Base-by-base conservation (phyloP, 92 coral and sea anemone genomes). In the Epizoanthus stellaris region DNA sequence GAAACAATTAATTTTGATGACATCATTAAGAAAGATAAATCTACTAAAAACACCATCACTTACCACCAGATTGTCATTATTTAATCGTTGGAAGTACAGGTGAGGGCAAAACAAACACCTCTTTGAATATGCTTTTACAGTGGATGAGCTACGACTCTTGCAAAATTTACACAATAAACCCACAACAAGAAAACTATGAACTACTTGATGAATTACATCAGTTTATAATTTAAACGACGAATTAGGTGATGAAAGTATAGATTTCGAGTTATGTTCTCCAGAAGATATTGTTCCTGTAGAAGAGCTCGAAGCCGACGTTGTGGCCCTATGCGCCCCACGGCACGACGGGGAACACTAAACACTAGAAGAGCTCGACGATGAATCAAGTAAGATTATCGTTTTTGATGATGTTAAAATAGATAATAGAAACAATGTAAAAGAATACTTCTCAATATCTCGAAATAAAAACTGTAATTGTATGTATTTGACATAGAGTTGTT, bases 101-200 rank as follows among this genome's bases (percentile, higher is more conserved):
- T n/a, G 53, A 45, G 62, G 87, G 72, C 13, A 83, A 83, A 21
- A 72, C 87, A 2, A 83, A 83, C 42, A 7, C 71, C 30, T 39
- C 58, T 7, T 60, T 77, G 23, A 82, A 82, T 82, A 45, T 82
- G 75, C 60, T 81, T 11, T 8, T 81, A 40, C 67, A 67, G 34
- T 81, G 73, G 74, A 6, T 81, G 85, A 81, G 67, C 38, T 81
- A 81, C 38, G 85, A 81, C 53, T 14, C 21, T 45, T 81, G 85
- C 38, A 66, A 14, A 65, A 81, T 81, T 30, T 81, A 81, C n/a
- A 56, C 85, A 45, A 30, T 81, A 40, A 81, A 36, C n/a, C 74
- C 85, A 12, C 62, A 81, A 62, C 85, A 81, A 30, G 85, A 81
- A 65, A 81, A 81, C 40, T 81, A 81, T 81, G 76, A 81, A 66